Evolutionary conservation across 2,113 vertebrate species (phyloP), one percentile per base, ranked within the genome.

Genomic region (Paradisaea rubra): DNA sequence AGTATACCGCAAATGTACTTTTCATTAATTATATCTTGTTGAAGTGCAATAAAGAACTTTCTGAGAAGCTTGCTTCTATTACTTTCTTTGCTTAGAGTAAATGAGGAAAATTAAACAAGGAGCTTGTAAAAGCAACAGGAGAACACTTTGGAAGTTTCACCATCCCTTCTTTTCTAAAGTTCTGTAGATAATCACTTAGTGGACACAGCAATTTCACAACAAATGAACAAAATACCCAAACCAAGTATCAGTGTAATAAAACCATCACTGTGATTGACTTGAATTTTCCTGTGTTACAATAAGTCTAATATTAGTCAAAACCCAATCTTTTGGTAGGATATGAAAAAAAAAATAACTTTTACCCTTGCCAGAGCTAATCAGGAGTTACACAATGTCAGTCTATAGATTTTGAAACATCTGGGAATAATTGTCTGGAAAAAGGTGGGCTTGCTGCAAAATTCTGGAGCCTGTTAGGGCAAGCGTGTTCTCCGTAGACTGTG

Each of bases 381-480:
- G 44, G 10, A 63, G 6, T 81, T 79, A 44, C 4, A 54, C 9
- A 27, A 10, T 31, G 13, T 50, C 47, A 63, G 21, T 35, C 11
- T 4, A 24, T 16, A 64, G 44, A 35, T 59, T 71, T 66, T 70
- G 10, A 74, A 73, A 63, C 4, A 60, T 31, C 8, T 10, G 28
- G 10, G 11, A 11, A 28, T 47, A 33, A 47, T 18, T 52, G 11
- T 20, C 18, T 54, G 12, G n/a, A 74, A 42, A 71, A 68, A 41
- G 15, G 57, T 28, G 31, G 19, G 30, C 28, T 5, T 44, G 9
- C 20, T 89, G 35, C 33, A 49, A 39, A 86, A 73, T 66, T 81
- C 33, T 47, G 31, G 14, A 59, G 44, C 4, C 5, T 19, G 71
- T 49, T 68, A 45, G 8, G 9, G 3, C 4, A 0, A 27, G 14